A percentile compares a stretch with the other conserved stretches of the same genome.
Conservation (phyloP, 2,797 vertebrate species). For the Kryptopterus vitreolus region DNA sequence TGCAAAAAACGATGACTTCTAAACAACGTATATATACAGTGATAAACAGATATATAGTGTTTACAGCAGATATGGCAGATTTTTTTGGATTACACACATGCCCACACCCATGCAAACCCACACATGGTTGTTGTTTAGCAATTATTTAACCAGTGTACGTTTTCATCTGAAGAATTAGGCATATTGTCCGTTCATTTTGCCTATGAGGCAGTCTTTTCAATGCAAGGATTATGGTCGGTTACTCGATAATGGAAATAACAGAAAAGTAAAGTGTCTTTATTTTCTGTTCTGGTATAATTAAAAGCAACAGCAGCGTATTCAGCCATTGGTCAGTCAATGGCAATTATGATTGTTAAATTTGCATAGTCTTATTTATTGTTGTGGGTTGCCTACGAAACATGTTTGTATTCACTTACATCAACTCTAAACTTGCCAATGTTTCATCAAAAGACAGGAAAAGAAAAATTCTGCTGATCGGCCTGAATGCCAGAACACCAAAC, state of each 20-base stretch:
- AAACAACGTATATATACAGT: no score
- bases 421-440: background rate
- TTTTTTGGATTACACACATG: background rate
- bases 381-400: background rate
- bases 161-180: background rate
- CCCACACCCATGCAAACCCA: no score
- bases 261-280: background rate
- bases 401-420: background rate
- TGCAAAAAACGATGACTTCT: background rate
- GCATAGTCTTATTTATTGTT: background rate
- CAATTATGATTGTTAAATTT: background rate
- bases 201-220: background rate
- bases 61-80: background rate
- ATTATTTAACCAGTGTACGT: background rate
- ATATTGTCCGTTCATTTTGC: background rate
- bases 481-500: no score
- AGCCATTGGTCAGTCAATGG: background rate
- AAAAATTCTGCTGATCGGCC: no score
- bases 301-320: background rate
- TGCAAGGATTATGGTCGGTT: background rate
- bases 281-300: conserved; percentile 32
- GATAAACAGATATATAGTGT: no score
- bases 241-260: background rate
- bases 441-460: background rate
- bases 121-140: background rate